A percentile compares a stretch with the other conserved stretches of the same genome.
Evolutionary conservation across 92 coral and sea anemone genomes (phyloP).

Genomic region (Phenganax stokvisi): DNA sequence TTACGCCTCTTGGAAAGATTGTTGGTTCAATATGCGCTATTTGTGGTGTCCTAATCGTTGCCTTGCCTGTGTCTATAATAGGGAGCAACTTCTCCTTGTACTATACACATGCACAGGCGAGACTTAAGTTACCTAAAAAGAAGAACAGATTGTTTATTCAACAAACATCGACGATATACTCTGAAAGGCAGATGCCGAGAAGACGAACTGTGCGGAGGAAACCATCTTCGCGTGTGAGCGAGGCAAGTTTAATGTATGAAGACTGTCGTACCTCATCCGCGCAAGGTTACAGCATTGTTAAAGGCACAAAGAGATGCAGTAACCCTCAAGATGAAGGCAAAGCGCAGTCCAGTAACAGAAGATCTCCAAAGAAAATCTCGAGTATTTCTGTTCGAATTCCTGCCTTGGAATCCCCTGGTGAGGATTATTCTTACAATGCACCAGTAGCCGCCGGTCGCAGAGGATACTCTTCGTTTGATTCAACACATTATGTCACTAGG

Average conservation of each 20-base stretch:
- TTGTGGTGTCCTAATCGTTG: conserved; percentile 87
- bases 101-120: conserved; percentile 95
- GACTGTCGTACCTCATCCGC: conserved; percentile 8
- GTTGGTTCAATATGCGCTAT: conserved; percentile 90
- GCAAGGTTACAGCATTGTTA: conserved; percentile 8
- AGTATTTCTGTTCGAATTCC: conserved; percentile 25
- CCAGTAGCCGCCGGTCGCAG: not conserved
- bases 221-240: conserved; percentile 5
- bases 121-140: conserved; percentile 80
- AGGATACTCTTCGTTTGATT: conserved; percentile 30
- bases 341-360: not conserved
- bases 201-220: conserved; percentile 25
- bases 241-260: not conserved
- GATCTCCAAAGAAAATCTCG: conserved; percentile 2
- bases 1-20: conserved; percentile 73
- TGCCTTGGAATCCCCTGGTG: not conserved
- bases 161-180: conserved; percentile 20
- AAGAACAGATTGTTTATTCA: conserved; percentile 23
- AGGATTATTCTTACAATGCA: not conserved
- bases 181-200: conserved; percentile 14
- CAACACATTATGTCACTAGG: conserved; percentile 21
- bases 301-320: conserved; percentile 1
- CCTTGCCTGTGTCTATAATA: conserved; percentile 89
- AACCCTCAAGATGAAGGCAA: not conserved
- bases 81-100: conserved; percentile 96